These are phyloP conservation scores for Nephrotoma flavescens DNA, from an alignment of 2,888 invertebrate species.

Conservation along the genomic window DNA sequence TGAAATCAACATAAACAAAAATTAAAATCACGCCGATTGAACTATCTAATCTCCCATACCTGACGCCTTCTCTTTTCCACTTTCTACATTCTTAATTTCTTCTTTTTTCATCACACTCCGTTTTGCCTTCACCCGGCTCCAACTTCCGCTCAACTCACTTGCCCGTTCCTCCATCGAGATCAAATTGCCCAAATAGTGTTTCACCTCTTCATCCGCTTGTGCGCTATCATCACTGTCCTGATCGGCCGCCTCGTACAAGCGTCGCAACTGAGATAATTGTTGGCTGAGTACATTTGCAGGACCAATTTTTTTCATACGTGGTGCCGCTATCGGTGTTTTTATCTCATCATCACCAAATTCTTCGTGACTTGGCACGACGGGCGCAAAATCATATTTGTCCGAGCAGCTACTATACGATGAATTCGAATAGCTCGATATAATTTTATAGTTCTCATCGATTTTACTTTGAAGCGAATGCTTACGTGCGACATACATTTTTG, in stretches of 20 bases:
- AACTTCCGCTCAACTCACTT: conserved; percentile 37
- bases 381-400: conserved; percentile 10
- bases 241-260: conserved; percentile 27
- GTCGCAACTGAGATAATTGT: conserved; percentile 25
- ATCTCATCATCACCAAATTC: conserved; percentile 16
- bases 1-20: not conserved
- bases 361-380: conserved; percentile 25
- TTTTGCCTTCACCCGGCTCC: conserved; percentile 39
- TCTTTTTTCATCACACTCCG: conserved; percentile 23
- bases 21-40: not conserved
- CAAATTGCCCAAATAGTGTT: conserved; percentile 35
- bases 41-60: conserved; percentile 3
- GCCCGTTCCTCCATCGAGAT: conserved; percentile 16
- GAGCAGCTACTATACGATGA: not conserved
- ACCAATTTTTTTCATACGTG: conserved; percentile 25
- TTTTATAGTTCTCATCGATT: not conserved
- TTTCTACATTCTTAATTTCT: not conserved
- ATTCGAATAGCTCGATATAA: not conserved
- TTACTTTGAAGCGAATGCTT: not conserved
- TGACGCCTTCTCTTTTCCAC: not conserved
- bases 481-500: not conserved
- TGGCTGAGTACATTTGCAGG: conserved; percentile 26
- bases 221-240: conserved; percentile 36
- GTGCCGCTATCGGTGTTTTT: conserved; percentile 20
- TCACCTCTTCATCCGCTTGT: conserved; percentile 43